phyloP scores from a whole-genome alignment of 53 echinoderm and acorn worm genomes.

The Stichopus horrens region DNA sequence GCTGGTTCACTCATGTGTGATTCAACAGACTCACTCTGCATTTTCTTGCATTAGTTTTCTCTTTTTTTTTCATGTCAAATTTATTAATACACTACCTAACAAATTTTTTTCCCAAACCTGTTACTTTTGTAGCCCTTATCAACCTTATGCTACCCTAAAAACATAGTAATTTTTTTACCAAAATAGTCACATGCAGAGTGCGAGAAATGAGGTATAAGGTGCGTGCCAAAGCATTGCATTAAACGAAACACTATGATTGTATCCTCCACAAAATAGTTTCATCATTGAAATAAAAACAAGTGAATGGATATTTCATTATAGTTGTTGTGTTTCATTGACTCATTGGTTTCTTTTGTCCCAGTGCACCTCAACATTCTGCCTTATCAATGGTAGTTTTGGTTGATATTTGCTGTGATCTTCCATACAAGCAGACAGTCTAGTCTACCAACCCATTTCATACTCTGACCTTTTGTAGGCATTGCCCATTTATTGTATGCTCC shows the following conservation, averaged over 20 bases:
- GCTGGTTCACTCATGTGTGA: slow-evolving; percentile 1
- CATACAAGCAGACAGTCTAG: too few relatives aligned
- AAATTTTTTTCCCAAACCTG: background rate
- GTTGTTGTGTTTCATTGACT: too few relatives aligned
- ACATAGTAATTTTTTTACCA: background rate
- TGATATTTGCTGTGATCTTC: too few relatives aligned
- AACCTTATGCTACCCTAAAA: background rate
- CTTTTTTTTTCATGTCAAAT: background rate
- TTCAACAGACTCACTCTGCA: slow-evolving; percentile 21
- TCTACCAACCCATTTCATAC: too few relatives aligned
- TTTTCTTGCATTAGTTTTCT: background rate
- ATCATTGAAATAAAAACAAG: background rate
- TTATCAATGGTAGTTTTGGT: too few relatives aligned
- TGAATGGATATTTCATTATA: background rate
- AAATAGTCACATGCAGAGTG: background rate
- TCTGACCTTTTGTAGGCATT: too few relatives aligned
- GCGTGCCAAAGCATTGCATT: background rate
- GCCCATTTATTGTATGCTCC: too few relatives aligned
- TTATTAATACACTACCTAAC: background rate
- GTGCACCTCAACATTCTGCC: too few relatives aligned
- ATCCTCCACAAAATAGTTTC: background rate
- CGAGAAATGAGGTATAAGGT: background rate
- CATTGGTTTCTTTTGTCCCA: too few relatives aligned
- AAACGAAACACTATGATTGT: background rate
- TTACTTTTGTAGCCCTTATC: background rate